phyloP scores from a whole-genome alignment of 2,113 vertebrate genomes.

The Tetraodon nigroviridis region DNA sequence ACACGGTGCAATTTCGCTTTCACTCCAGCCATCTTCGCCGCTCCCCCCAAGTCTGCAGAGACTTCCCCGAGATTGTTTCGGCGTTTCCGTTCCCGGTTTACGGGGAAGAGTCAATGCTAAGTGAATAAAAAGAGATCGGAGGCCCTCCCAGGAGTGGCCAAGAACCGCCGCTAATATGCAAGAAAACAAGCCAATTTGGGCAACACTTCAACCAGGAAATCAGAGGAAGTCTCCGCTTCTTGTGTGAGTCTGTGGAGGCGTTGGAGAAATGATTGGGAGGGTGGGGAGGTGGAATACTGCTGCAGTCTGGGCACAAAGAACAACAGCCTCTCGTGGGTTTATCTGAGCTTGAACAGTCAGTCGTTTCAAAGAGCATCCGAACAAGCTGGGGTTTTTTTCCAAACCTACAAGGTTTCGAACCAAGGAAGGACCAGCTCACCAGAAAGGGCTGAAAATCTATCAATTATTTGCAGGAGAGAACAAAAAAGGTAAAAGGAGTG shows the following conservation, averaged over 20 bases:
- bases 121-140: constrained; percentile 56
- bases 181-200: constrained; percentile 51
- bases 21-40: constrained; percentile 31
- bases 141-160: constrained; percentile 36
- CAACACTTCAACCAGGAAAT: constrained; percentile 42
- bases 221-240: constrained; percentile 21
- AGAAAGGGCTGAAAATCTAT: constrained; percentile 11
- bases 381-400: constrained; percentile 4
- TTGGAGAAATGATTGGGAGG: constrained; percentile 24
- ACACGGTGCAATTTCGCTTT: constrained; percentile 51
- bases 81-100: constrained; percentile 53
- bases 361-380: background rate
- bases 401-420: constrained; percentile 17
- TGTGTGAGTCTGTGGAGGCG: constrained; percentile 39
- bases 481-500: background rate
- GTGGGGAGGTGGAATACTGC: constrained; percentile 12
- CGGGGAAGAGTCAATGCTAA: constrained; percentile 38
- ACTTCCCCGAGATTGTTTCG: constrained; percentile 20
- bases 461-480: background rate
- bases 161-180: constrained; percentile 34
- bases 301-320: constrained; percentile 34
- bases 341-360: constrained; percentile 29
- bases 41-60: constrained; percentile 15
- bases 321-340: constrained; percentile 39
- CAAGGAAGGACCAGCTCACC: background rate